Percentiles rank a stretch among this genome's conserved stretches.
These are phyloP conservation scores for Gymnopithys bicolor DNA, from an alignment of 2,797 vertebrate species.

Conservation along the genomic window DNA sequence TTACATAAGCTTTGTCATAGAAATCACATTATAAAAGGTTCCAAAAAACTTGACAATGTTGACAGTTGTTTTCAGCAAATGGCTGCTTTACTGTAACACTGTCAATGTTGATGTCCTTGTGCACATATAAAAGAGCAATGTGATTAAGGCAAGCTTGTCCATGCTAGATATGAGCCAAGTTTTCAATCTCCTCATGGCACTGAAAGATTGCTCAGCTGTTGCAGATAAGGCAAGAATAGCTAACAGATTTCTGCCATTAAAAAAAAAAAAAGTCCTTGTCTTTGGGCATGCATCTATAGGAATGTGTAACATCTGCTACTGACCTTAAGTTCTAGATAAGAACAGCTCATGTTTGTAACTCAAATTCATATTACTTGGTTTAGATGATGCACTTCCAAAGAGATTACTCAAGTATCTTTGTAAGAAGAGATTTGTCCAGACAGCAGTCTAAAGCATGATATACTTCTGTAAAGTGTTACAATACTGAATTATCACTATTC, in stretches of 20 bases:
- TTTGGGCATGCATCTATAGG: constrained; percentile 71
- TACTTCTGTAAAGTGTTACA: neutral
- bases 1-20: constrained; percentile 75
- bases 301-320: constrained; percentile 79
- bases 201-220: constrained; percentile 84
- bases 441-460: neutral
- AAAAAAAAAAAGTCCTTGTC: constrained; percentile 57
- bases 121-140: constrained; percentile 83
- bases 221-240: constrained; percentile 81
- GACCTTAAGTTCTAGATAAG: constrained; percentile 75
- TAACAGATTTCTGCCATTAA: constrained; percentile 81
- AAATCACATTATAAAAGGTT: constrained; percentile 77
- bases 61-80: constrained; percentile 85
- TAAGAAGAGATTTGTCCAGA: constrained; percentile 25
- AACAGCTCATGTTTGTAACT: constrained; percentile 58
- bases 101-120: constrained; percentile 83
- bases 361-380: constrained; percentile 39
- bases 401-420: constrained; percentile 37
- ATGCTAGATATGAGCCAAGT: constrained; percentile 81
- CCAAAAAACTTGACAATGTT: constrained; percentile 81
- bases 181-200: constrained; percentile 81
- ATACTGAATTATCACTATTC: constrained; percentile 30
- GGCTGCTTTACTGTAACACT: constrained; percentile 79
- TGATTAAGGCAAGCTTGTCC: constrained; percentile 84
- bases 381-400: constrained; percentile 13